Evolutionary conservation across 2,888 invertebrate species (phyloP), one percentile per base, ranked within the genome.

Genomic region (Drosophila hamatofila): DNA sequence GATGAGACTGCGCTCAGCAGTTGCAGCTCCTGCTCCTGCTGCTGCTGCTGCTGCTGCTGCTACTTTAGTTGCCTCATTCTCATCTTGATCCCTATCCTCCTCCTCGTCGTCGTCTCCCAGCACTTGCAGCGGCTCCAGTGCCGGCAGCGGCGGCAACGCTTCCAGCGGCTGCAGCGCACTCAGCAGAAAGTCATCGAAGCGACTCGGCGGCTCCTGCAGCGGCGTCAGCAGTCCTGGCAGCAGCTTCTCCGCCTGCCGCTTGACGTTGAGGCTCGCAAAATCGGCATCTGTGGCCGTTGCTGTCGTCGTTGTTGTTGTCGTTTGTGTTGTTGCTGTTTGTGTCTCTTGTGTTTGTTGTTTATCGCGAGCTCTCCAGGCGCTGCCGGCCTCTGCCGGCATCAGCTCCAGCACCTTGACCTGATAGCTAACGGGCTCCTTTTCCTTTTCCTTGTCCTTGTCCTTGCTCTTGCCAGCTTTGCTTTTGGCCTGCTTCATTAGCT

Each of bases 141-240:
- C 75, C 5, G 91, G 90, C 48, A 92, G 63, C 8, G 92, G 91
- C 7, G 91, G 88, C 59, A 90, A 27, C 11, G 79, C 58, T 18
- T 91, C 91, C 25, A 88, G 58, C 25, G 86, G 86, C 23, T 58
- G 35, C 74, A 83, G 21, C 3, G 69, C 54, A 7, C 67, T 52
- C 14, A 83, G 18, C 16, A 84, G 69, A 44, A 91, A 83, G 23
- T 90, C 91, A 39, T 91, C 86, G 57, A 91, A 86, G 14, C 71
- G 56, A 1, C 16, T 33, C 42, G 66, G 21, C n/a, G 56, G 58
- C 39, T 71, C 48, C 46, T 63, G 52, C n/a, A 21, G 37, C 14
- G 62, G 41, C 35, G 46, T 37, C 16, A 62, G 1, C 12, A 60
- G 16, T 1, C 18, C 52, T 0, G 71, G 63, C 49, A 58, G 44